These are phyloP conservation scores for Chalcis sispes DNA, from an alignment of 2,888 invertebrate genomes.

Conservation along the genomic window DNA sequence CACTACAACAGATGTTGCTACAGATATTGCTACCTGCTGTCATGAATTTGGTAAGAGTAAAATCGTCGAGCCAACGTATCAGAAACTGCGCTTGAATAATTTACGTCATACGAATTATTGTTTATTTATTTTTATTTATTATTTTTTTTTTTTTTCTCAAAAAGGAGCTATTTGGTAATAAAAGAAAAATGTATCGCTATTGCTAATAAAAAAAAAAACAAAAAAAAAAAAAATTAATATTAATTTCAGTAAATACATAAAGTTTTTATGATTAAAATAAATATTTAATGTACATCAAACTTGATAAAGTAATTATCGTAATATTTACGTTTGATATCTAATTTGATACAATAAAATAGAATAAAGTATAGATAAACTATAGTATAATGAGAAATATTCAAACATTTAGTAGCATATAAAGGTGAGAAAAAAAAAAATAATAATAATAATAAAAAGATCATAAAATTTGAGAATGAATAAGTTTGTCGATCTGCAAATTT, in stretches of 20 bases:
- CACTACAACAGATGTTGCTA: conserved; percentile 58
- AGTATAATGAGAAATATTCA: neutral
- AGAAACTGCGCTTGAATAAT: conserved; percentile 29
- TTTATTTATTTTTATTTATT: neutral
- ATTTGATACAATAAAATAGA: too few species aligned
- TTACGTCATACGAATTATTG: neutral
- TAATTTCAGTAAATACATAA: neutral
- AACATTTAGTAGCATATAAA: neutral
- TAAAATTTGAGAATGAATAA: neutral
- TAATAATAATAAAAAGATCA: too few species aligned
- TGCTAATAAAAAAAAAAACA: too few species aligned
- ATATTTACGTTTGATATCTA: too few species aligned
- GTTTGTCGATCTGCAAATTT: neutral
- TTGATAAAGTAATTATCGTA: neutral
- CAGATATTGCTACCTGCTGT: conserved; percentile 60
- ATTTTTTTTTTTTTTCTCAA: too few species aligned
- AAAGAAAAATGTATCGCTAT: too few species aligned
- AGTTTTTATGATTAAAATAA: neutral
- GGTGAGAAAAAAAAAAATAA: too few species aligned
- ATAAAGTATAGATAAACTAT: too few species aligned
- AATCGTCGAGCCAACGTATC: conserved; percentile 48
- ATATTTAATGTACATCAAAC: neutral
- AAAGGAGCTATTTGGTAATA: too few species aligned
- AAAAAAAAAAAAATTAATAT: neutral
- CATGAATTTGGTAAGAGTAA: conserved; percentile 62